A percentile compares a stretch with the other conserved stretches of the same genome.
Conservation (phyloP, 1,140 invertebrate genomes). For the Psix sp. region DNA sequence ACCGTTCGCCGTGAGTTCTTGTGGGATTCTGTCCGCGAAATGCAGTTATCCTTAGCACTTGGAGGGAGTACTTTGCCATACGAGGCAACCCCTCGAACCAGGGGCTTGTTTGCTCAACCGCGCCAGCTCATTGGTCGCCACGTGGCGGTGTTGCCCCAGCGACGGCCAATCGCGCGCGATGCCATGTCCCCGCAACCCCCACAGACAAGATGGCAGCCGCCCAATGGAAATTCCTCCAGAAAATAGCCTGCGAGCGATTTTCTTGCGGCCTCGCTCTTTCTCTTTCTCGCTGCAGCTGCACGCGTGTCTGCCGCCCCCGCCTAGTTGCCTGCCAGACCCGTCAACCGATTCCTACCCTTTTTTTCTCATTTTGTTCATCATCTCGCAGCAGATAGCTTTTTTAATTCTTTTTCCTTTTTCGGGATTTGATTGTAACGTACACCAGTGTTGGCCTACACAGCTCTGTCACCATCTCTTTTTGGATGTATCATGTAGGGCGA, state of each 20-base stretch:
- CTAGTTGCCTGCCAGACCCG: background rate
- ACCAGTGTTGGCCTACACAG: conserved; percentile 53
- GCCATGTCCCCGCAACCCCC: conserved; percentile 41
- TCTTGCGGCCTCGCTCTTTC: conserved; percentile 61
- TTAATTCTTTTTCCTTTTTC: conserved; percentile 72
- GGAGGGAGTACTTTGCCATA: conserved; percentile 54
- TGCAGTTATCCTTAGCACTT: conserved; percentile 74
- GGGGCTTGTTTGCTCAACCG: conserved; percentile 11
- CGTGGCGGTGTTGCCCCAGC: conserved; percentile 66
- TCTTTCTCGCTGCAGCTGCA: conserved; percentile 24
- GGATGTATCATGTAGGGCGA: conserved; percentile 13
- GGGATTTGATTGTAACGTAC: conserved; percentile 73
- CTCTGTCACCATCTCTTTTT: conserved; percentile 20
- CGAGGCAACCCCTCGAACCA: conserved; percentile 41
- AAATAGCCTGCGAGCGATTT: conserved; percentile 76
- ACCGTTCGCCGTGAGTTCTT: conserved; percentile 75
- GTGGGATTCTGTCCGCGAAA: conserved; percentile 76
- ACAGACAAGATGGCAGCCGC: conserved; percentile 69
- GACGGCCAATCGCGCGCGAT: conserved; percentile 66
- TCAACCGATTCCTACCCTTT: conserved; percentile 12
- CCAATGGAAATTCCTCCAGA: conserved; percentile 76
- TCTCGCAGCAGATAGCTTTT: conserved; percentile 71
- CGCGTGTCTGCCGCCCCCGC: conserved; percentile 31
- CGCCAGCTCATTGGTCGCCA: conserved; percentile 62
- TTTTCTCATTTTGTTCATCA: conserved; percentile 66